Evolutionary conservation across 2,888 invertebrate genomes (phyloP), one percentile per base, ranked within the genome.

Genomic region (Maniola hyperantus): DNA sequence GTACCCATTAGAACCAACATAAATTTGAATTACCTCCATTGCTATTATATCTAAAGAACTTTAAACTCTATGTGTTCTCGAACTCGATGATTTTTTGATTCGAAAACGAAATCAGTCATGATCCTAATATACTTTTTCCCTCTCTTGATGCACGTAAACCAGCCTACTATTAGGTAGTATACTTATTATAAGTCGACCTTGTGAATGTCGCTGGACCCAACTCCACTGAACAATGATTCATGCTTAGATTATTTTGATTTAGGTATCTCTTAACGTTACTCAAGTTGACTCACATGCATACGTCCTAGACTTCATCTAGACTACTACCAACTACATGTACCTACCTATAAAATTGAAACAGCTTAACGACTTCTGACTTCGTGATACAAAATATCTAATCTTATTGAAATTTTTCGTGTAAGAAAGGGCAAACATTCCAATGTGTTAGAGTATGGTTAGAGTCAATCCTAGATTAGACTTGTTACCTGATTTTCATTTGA

Each of bases 171-270:
- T 39, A 39, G 26, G 26, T 26, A 26, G 26, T 1, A 26, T 26
- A n/a, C n/a, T n/a, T n/a, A 39, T 11, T 65, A 65, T 59, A 63
- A 60, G 51, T 11, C 85, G 87, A 84, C 89, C 89, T 89, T 90
- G 88, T 79, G 76, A 85, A 84, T 83, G 84, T 84, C 85, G 74
- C 81, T 77, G 78, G 78, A 76, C 76, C 81, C 81, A 82, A 81
- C 76, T 80, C 81, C 66, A 72, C 72, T 78, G 72, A 68, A 71
- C 71, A 73, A 72, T 83, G 84, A 83, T 74, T 86, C 85, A 85
- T 73, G 72, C 64, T 53, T 65, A 72, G 73, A 77, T 72, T 34
- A 76, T 70, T 74, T 73, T 72, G 67, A 68, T 66, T 58, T 55
- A 58, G 42, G 59, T 59, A 39, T 26, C 58, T 42, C 39, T 26